Conservation (phyloP, 2,113 vertebrate genomes). For the Coreoperca whiteheadi region DNA sequence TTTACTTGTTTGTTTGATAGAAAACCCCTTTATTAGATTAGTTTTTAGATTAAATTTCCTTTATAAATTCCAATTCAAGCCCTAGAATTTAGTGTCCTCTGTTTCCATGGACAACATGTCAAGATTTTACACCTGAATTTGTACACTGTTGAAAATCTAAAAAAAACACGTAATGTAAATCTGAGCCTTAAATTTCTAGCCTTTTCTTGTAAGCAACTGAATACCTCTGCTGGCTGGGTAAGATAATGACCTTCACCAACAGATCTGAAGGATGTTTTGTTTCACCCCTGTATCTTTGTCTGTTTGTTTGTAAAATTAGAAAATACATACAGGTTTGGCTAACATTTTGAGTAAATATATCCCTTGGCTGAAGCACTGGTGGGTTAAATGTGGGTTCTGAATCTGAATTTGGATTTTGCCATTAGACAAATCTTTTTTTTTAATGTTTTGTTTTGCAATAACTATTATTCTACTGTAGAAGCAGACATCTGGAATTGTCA, state of each 20-base stretch:
- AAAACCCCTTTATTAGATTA: not conserved
- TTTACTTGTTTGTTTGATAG: not conserved
- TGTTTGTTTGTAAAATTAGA: not conserved
- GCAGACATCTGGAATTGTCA: not conserved
- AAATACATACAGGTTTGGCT: not conserved
- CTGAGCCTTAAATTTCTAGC: not conserved
- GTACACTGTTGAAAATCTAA: not conserved
- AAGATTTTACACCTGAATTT: not conserved
- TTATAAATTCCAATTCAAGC: not conserved
- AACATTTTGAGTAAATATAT: not conserved
- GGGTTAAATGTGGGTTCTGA: not conserved
- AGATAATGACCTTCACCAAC: not conserved
- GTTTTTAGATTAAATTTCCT: not conserved
- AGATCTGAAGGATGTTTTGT: not conserved
- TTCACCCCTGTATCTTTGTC: not conserved
- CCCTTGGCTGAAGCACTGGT: not conserved
- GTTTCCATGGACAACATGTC: not conserved
- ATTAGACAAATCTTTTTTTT: not conserved
- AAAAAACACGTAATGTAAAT: not conserved
- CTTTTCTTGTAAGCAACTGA: not conserved
- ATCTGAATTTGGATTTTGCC: not conserved
- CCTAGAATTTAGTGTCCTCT: not conserved
- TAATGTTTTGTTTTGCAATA: not conserved
- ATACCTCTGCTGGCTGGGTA: not conserved
- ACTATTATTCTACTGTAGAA: too few relatives aligned